Evolutionary conservation across 2,797 vertebrate species (phyloP).

Genomic region (Sarcoramphus papa): DNA sequence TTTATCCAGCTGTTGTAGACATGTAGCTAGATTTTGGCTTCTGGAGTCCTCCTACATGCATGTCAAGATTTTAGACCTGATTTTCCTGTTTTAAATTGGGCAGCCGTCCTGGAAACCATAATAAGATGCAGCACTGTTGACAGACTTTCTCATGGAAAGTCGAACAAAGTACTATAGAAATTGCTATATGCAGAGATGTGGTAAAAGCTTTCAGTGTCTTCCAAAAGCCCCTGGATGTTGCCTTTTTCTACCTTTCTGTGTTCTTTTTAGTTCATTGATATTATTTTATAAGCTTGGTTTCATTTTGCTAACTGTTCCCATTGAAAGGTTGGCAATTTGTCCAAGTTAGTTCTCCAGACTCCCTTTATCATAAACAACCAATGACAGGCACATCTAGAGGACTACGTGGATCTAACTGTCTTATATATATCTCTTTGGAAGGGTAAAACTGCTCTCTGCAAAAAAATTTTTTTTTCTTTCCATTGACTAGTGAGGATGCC

Average conservation of each 20-base stretch:
- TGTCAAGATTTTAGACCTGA: conserved; percentile 21
- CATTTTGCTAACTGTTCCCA: not conserved
- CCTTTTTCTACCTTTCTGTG: not conserved
- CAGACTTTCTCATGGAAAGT: conserved; percentile 17
- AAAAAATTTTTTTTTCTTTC: not conserved
- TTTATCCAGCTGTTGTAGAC: not conserved
- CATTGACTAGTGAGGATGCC: not conserved
- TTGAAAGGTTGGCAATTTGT: not conserved
- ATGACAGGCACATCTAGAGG: not conserved
- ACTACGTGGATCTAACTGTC: not conserved
- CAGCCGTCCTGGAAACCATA: conserved; percentile 28
- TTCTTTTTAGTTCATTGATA: not conserved
- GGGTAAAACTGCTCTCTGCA: not conserved
- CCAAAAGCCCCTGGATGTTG: not conserved
- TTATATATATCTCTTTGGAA: not conserved
- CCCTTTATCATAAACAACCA: not conserved
- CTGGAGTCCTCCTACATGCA: not conserved
- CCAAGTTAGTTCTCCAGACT: not conserved
- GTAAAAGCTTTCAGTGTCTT: not conserved
- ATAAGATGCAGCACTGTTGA: conserved; percentile 25
- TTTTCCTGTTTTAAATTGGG: conserved; percentile 30
- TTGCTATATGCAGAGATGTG: not conserved
- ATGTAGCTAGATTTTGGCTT: conserved; percentile 3
- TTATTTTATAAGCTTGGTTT: not conserved
- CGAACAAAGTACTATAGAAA: not conserved